phyloP scores from a whole-genome alignment of 2,113 vertebrate genomes.

The Nicator chloris region DNA sequence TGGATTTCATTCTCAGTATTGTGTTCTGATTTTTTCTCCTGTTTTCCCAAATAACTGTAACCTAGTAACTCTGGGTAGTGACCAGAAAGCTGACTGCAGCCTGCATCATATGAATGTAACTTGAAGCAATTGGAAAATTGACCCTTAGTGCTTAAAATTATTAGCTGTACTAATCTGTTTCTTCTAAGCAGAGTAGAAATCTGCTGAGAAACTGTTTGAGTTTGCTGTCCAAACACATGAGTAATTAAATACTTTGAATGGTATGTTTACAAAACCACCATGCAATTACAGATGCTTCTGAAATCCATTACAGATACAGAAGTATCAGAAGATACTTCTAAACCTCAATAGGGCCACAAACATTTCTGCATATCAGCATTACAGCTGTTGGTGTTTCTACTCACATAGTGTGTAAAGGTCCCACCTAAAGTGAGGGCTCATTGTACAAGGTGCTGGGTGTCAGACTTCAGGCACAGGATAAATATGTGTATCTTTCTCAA shows the following conservation, averaged over 20 bases:
- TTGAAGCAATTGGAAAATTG: background rate
- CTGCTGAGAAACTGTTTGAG: background rate
- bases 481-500: background rate
- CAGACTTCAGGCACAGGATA: background rate
- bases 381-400: background rate
- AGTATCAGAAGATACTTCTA: too few species aligned
- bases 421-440: background rate
- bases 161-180: background rate
- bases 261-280: background rate
- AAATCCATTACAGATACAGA: background rate
- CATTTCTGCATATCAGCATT: background rate
- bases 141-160: background rate
- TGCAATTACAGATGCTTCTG: background rate
- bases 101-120: background rate
- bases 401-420: background rate
- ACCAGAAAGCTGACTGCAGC: background rate
- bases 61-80: background rate
- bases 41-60: background rate
- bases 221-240: background rate
- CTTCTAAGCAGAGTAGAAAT: background rate
- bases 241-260: background rate
- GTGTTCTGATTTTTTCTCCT: background rate
- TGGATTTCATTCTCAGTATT: background rate
- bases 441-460: background rate
- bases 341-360: background rate